Base-by-base conservation (phyloP, 2,113 vertebrate genomes). In the Sphaerodactylus townsendi region DNA sequence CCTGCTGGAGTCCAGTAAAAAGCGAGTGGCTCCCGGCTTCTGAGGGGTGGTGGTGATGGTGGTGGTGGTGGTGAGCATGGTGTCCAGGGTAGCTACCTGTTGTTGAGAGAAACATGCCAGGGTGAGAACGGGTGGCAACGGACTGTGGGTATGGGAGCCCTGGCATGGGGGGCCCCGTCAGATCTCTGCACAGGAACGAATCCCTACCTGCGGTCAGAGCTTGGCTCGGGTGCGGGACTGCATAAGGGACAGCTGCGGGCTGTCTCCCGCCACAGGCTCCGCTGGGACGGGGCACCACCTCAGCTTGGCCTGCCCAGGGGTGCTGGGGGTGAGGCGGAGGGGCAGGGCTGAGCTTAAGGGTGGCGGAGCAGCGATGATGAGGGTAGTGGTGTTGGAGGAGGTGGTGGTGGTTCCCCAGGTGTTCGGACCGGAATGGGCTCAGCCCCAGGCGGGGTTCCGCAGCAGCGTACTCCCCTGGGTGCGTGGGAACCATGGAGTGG, bases 71-170 rank as follows among this genome's bases (percentile, higher is more conserved):
- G 93, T 98, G 46, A 79, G 83, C 83, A 85, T 99, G 98, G 95
- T 99, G 98, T 98, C 98, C 99, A 69, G 98, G 97, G 94, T 97
- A 98, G 98, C 98, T 98, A 99, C 99, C 98, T 99, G 99, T 98
- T 98, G 98, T 98, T 95, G 98, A 98, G 96, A 99, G 97, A 99
- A 99, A 99, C 96, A 99, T 96, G 97, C 97, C 97, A 95, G 97
- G 97, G 94, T 99, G 97, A 99, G 98, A 98, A 96, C 94, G 90
- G 95, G 97, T 11, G 78, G 83, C 93, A 95, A 95, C 94, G 77
- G 97, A 92, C 94, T 94, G 94, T 95, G 96, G 96, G 93, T 96
- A 96, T 85, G 94, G 96, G 93, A 97, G 96, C 88, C 96, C 96
- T 92, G 97, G 96, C 96, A 97, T 97, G 94, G 96, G 95, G 96